These are phyloP conservation scores for Chamaea fasciata DNA, from an alignment of 2,113 vertebrate species.

Conservation along the genomic window DNA sequence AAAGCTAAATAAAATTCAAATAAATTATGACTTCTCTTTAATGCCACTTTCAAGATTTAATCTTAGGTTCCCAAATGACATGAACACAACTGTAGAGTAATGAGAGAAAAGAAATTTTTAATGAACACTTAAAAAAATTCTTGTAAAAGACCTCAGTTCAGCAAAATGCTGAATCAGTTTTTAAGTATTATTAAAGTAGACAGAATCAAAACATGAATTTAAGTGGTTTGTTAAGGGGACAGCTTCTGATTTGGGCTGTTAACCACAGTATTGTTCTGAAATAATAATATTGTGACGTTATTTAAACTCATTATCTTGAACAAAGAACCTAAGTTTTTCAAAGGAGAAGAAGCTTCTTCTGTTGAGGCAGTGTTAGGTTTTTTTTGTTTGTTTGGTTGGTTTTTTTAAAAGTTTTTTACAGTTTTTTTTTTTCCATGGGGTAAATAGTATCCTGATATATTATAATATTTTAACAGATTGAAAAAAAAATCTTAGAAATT, in stretches of 20 bases:
- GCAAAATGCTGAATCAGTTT: background rate
- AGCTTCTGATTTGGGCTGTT: background rate
- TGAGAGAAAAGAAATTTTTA: background rate
- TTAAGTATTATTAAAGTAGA: background rate
- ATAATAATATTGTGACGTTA: background rate
- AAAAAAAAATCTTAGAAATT: background rate
- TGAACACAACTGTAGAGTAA: background rate
- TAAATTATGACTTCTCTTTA: background rate
- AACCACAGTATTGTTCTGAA: background rate
- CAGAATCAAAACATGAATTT: background rate
- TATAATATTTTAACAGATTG: background rate
- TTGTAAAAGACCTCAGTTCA: background rate
- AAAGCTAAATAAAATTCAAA: background rate
- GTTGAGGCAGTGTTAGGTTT: fast-evolving
- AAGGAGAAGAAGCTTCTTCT: background rate
- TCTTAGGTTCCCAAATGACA: background rate
- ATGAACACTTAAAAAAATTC: background rate
- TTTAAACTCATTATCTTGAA: background rate
- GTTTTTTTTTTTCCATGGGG: too few species aligned
- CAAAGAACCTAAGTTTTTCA: background rate
- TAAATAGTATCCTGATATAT: background rate
- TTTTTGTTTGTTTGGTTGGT: too few species aligned
- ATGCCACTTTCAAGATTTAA: background rate
- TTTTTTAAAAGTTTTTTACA: background rate
- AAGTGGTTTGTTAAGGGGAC: background rate